Evolutionary conservation across 2,797 vertebrate species (phyloP).

Genomic region (Siniperca obscura): DNA sequence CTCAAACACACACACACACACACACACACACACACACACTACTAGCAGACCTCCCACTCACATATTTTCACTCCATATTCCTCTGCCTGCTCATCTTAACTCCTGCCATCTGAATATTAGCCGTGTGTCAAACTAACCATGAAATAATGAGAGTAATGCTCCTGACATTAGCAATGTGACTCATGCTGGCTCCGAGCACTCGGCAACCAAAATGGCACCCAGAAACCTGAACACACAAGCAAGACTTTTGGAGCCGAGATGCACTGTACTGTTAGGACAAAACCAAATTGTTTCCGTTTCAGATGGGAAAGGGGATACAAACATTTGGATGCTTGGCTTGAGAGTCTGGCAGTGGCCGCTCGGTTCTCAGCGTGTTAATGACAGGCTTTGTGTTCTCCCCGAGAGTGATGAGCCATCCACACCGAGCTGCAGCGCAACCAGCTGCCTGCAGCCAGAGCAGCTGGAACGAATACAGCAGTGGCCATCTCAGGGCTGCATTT

Average conservation of each 20-base stretch:
- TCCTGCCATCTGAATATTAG: conserved; percentile 77
- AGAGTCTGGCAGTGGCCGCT: conserved; percentile 68
- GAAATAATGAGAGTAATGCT: conserved; percentile 78
- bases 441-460: conserved; percentile 81
- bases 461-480: conserved; percentile 77
- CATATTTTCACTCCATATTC: conserved; percentile 78
- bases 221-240: conserved; percentile 38
- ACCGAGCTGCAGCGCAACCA: conserved; percentile 71
- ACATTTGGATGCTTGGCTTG: conserved; percentile 72
- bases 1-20: conserved; percentile 43
- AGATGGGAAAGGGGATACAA: conserved; percentile 68
- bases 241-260: conserved; percentile 38
- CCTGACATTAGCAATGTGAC: conserved; percentile 69
- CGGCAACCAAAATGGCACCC: conserved; percentile 63
- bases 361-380: conserved; percentile 58
- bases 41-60: conserved; percentile 71
- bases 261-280: conserved; percentile 50
- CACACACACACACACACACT: conserved; percentile 48
- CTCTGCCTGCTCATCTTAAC: conserved; percentile 71
- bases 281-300: conserved; percentile 73
- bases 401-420: conserved; percentile 43
- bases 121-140: conserved; percentile 79
- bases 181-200: conserved; percentile 46
- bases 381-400: conserved; percentile 44
- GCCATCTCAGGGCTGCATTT: conserved; percentile 75